Evolutionary conservation across 1,140 invertebrate genomes (phyloP).

Genomic region (Aphidius gifuensis): DNA sequence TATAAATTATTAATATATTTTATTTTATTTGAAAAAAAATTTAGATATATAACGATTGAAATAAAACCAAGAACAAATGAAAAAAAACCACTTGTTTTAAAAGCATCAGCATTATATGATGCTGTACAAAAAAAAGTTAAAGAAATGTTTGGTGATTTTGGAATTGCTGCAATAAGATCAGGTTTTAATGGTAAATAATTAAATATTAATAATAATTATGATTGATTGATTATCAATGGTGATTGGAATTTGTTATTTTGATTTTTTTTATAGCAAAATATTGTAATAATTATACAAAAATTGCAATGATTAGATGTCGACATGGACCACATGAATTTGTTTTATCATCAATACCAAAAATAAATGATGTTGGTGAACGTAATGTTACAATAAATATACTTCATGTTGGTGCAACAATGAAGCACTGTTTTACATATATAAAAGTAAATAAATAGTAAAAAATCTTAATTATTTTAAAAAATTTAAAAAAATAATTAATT

Average conservation of each 20-base stretch:
- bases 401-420: slow-evolving; percentile 73
- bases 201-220: background rate
- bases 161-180: slow-evolving; percentile 62
- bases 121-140: slow-evolving; percentile 63
- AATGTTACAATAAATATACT: slow-evolving; percentile 63
- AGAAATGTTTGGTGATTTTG: slow-evolving; percentile 71
- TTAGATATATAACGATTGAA: no score
- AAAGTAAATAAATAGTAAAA: slow-evolving; percentile 39
- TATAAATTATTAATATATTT: background rate
- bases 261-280: slow-evolving; percentile 61
- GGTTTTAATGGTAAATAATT: slow-evolving; percentile 59
- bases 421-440: slow-evolving; percentile 73
- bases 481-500: background rate
- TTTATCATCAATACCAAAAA: slow-evolving; percentile 63
- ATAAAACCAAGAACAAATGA: no score
- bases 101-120: slow-evolving; percentile 53
- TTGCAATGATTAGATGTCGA: slow-evolving; percentile 66
- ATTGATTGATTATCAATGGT: slow-evolving; percentile 7
- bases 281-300: slow-evolving; percentile 70
- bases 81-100: no score
- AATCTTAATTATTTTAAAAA: background rate
- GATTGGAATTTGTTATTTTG: slow-evolving; percentile 6
- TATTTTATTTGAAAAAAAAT: no score
- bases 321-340: slow-evolving; percentile 73
- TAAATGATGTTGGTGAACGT: slow-evolving; percentile 62